These are phyloP conservation scores for Urosaurus nigricauda DNA, from an alignment of 2,797 vertebrate species.

Conservation along the genomic window DNA sequence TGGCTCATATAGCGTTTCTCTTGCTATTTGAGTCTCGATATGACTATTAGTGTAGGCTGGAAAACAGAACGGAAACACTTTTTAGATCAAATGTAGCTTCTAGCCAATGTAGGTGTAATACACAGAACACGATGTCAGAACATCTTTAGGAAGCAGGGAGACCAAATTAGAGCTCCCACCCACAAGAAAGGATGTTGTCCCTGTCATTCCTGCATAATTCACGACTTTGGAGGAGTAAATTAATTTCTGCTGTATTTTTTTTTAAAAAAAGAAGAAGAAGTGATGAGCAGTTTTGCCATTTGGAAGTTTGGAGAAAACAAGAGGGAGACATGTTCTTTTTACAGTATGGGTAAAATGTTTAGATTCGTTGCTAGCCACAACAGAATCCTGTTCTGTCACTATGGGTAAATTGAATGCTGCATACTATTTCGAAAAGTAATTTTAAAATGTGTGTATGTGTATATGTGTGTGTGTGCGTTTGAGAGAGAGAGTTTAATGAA, in stretches of 20 bases:
- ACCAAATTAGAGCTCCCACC: slow-evolving; percentile 23
- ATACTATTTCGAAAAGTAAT: slow-evolving; percentile 54
- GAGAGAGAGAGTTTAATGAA: background rate
- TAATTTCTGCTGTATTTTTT: background rate
- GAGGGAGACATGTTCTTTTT: slow-evolving; percentile 4
- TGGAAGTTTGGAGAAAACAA: slow-evolving; percentile 26
- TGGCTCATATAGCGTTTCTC: background rate
- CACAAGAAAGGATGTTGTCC: slow-evolving; percentile 20
- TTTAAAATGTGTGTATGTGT: slow-evolving; percentile 19
- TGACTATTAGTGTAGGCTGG: background rate
- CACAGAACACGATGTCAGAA: background rate
- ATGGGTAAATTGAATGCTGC: slow-evolving; percentile 55
- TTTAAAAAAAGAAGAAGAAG: slow-evolving; percentile 25
- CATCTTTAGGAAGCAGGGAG: background rate
- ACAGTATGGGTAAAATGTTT: slow-evolving; percentile 44
- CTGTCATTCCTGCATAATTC: background rate
- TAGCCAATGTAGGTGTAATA: background rate
- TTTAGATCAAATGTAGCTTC: background rate
- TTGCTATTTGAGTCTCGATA: background rate
- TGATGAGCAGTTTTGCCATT: background rate
- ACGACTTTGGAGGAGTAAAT: background rate
- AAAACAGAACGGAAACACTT: background rate
- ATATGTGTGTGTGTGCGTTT: too few species aligned
- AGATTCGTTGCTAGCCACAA: slow-evolving; percentile 39
- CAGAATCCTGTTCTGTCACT: slow-evolving; percentile 34